phyloP scores from a whole-genome alignment of 1,140 invertebrate species.

The Oryzaephilus surinamensis region DNA sequence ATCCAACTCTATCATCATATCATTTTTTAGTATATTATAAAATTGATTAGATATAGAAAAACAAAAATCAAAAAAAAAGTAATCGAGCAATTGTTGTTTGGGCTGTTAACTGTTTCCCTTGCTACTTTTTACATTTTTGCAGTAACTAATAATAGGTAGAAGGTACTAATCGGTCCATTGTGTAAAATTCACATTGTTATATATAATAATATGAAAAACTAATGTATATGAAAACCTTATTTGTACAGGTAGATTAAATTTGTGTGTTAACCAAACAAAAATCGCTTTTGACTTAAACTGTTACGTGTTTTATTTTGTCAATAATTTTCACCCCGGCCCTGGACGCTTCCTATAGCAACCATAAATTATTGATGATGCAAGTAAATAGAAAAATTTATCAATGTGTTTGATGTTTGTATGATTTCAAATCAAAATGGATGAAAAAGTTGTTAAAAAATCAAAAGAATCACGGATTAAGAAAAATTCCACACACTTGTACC shows the following conservation, averaged over 20 bases:
- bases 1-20: not conserved
- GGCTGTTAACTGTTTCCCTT: not conserved
- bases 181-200: slow-evolving; percentile 37
- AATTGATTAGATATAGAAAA: not conserved
- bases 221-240: slow-evolving; percentile 34
- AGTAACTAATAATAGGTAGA: slow-evolving; percentile 8
- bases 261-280: slow-evolving; percentile 37
- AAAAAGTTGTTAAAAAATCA: slow-evolving; percentile 2
- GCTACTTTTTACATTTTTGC: slow-evolving; percentile 10
- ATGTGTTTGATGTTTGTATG: not conserved
- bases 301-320: not conserved
- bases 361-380: not conserved
- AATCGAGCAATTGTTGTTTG: too few relatives aligned
- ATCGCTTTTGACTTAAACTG: slow-evolving; percentile 33
- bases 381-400: slow-evolving; percentile 1
- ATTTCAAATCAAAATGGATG: slow-evolving; percentile 4
- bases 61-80: not conserved
- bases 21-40: not conserved
- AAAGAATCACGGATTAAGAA: too few relatives aligned
- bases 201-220: slow-evolving; percentile 17
- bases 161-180: slow-evolving; percentile 33
- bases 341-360: not conserved
- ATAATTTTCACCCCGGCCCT: not conserved
- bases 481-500: slow-evolving; percentile 39
- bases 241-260: slow-evolving; percentile 37